Percentiles rank a stretch among this genome's conserved stretches.
Conservation (phyloP, 2,113 vertebrate species). For the Oplegnathus fasciatus region DNA sequence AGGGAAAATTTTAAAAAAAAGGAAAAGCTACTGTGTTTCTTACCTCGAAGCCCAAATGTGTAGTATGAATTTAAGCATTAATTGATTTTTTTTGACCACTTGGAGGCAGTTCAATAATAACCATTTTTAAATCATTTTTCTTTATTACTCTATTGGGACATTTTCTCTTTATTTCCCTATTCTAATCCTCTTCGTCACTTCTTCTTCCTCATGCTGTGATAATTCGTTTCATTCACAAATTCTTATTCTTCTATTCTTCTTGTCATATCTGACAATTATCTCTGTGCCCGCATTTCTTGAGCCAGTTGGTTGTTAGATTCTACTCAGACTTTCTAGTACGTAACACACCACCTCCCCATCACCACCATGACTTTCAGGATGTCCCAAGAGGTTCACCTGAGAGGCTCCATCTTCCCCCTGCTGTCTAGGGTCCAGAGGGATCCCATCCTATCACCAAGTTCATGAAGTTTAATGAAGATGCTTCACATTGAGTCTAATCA, state of each 20-base stretch:
- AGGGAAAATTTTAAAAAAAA: too few relatives aligned
- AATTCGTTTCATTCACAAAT: neutral
- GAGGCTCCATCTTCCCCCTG: neutral
- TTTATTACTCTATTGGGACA: neutral
- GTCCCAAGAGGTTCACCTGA: neutral
- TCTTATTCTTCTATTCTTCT: too few relatives aligned
- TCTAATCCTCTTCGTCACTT: neutral
- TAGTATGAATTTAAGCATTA: neutral
- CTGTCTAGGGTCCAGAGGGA: neutral
- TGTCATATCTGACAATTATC: neutral
- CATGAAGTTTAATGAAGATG: neutral
- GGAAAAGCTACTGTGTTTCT: neutral
- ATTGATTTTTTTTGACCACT: neutral
- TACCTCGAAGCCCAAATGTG: neutral
- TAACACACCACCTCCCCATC: neutral
- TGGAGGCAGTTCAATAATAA: neutral
- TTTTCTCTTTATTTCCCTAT: neutral
- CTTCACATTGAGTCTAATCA: neutral
- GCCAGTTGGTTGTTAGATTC: neutral
- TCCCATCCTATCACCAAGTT: neutral
- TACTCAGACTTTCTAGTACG: neutral
- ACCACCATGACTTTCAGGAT: neutral
- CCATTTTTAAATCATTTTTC: too few relatives aligned
- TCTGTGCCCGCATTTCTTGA: neutral
- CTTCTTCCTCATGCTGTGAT: neutral